Evolutionary conservation across 2,797 vertebrate genomes (phyloP), one percentile per base, ranked within the genome.

Genomic region (Neostethus bicornis): DNA sequence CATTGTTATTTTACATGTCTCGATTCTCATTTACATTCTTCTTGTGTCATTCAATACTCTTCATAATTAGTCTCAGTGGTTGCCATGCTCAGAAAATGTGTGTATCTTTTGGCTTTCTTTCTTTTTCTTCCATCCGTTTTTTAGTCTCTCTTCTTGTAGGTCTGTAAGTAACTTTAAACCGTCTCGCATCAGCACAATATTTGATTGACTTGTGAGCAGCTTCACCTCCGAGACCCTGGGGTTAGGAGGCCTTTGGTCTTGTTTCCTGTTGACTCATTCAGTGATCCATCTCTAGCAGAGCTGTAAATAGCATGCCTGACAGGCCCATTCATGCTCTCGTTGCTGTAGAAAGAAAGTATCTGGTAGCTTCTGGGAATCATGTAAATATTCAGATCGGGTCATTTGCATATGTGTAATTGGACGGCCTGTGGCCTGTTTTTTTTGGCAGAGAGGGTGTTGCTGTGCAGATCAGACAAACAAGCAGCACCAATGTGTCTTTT

Each of bases 401-500:
- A 50, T 80, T 75, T 79, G 63, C 55, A 70, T 68, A 39, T 43
- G 69, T 79, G 52, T 67, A 37, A 73, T 73, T 51, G 17, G 39
- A 67, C 56, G 17, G 64, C 60, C 6, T 11, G 43, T 37, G 32
- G 32, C 17, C 46, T 1, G 32, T 58, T 61, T 38, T 59, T 8
- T 16, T 28, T 28, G 26, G 26, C 26, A 13, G 19, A 19, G 35
- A 60, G 37, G 8, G 24, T 70, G 52, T 29, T 41, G 14, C 23
- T 49, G 53, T 23, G 23, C 25, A 37, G 25, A 64, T 19, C 24
- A 51, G 56, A 70, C 16, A 52, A 70, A 65, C 41, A 45, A 23
- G 23, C 63, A 44, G 44, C 7, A 0, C 3, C 7, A 60, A 26
- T 50, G 32, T 59, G 14, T 6, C 52, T 62, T 49, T 43, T 28